These are phyloP conservation scores for Eupeodes luniger DNA, from an alignment of 2,888 invertebrate species.

Conservation along the genomic window DNA sequence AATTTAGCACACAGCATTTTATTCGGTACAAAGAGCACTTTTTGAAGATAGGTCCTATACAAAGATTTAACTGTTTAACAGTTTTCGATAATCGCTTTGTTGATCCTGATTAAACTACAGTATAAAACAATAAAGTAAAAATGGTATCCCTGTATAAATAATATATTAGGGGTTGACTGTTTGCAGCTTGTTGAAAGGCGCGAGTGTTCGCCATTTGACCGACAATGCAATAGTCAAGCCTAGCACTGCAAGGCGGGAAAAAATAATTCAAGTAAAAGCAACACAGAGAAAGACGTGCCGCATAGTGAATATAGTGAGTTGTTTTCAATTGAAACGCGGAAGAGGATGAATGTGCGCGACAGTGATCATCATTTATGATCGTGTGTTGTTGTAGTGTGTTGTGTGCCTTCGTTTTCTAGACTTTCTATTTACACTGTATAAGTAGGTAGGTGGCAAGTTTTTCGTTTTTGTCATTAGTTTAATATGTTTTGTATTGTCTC, in stretches of 20 bases:
- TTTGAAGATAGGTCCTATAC: too few species aligned
- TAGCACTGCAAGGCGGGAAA: neutral
- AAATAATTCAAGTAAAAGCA: constrained; percentile 1
- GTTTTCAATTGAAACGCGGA: constrained; percentile 72
- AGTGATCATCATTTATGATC: constrained; percentile 59
- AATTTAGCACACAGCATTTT: too few species aligned
- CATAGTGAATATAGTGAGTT: constrained; percentile 19
- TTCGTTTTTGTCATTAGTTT: constrained; percentile 28
- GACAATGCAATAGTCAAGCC: constrained; percentile 45
- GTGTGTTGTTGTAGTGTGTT: constrained; percentile 23
- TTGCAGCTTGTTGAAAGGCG: constrained; percentile 58
- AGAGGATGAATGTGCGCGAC: constrained; percentile 68
- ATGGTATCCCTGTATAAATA: neutral
- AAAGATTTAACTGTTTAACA: too few species aligned
- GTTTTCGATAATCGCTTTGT: too few species aligned
- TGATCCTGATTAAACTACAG: neutral
- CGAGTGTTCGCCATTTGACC: constrained; percentile 62
- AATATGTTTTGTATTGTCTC: constrained; percentile 17
- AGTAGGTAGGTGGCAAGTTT: constrained; percentile 4
- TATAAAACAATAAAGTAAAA: neutral
- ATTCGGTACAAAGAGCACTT: too few species aligned
- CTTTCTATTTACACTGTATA: constrained; percentile 14
- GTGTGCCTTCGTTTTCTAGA: constrained; percentile 32
- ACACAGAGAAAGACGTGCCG: constrained; percentile 37
- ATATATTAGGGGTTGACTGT: constrained; percentile 35